These are phyloP conservation scores for Melospiza melodia DNA, from an alignment of 2,113 vertebrate genomes.

Conservation along the genomic window DNA sequence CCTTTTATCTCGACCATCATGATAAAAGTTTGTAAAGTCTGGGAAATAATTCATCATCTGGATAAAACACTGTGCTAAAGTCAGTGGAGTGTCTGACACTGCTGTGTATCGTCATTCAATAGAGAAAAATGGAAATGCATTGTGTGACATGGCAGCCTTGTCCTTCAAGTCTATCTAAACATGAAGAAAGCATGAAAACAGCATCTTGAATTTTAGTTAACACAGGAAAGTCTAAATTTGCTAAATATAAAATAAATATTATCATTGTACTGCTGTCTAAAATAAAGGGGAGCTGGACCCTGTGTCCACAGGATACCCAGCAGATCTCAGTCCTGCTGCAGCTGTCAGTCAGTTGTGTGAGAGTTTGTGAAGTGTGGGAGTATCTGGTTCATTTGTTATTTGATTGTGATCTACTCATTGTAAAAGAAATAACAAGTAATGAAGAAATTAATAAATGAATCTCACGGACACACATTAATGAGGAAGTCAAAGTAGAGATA, in stretches of 20 bases:
- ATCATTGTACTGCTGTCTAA: not conserved
- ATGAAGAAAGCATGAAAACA: not conserved
- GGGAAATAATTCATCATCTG: not conserved
- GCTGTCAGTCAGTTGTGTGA: not conserved
- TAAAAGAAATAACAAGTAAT: not conserved
- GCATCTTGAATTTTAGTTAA: not conserved
- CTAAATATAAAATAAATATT: not conserved
- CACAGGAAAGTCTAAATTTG: not conserved
- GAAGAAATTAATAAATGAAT: not conserved
- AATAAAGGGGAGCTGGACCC: not conserved
- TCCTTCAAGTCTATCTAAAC: not conserved
- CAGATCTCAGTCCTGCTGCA: not conserved
- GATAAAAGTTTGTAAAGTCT: not conserved
- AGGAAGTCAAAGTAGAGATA: not conserved
- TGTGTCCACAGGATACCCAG: not conserved
- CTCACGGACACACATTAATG: not conserved
- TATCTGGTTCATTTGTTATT: not conserved
- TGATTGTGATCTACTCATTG: not conserved
- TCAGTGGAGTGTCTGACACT: not conserved
- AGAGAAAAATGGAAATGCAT: not conserved
- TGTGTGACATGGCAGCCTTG: not conserved
- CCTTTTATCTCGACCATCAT: not conserved
- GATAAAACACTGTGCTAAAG: not conserved
- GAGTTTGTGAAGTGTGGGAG: not conserved
- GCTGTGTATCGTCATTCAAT: not conserved